Conservation (phyloP, 2,888 invertebrate species). For the Rhaphigaster nebulosa region DNA sequence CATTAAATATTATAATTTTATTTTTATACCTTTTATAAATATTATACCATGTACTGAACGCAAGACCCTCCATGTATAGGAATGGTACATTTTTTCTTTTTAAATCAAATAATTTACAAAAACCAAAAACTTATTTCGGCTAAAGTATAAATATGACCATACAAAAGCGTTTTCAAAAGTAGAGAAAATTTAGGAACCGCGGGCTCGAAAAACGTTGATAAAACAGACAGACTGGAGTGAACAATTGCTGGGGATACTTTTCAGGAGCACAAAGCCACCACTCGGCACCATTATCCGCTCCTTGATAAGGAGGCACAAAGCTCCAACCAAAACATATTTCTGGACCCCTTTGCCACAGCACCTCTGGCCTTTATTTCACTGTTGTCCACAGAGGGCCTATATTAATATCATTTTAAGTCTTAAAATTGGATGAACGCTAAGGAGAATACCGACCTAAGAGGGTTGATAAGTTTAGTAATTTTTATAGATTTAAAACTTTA, state of each 20-base stretch:
- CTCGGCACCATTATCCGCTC: neutral
- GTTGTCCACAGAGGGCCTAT: neutral
- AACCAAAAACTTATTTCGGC: neutral
- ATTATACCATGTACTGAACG: too few species aligned
- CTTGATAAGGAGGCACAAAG: constrained; percentile 27
- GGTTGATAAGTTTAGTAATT: neutral
- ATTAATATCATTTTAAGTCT: neutral
- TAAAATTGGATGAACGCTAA: neutral
- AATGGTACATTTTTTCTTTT: too few species aligned
- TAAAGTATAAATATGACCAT: neutral
- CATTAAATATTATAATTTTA: too few species aligned
- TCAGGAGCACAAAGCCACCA: neutral
- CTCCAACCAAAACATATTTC: constrained; percentile 10
- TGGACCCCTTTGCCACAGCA: neutral
- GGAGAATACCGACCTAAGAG: neutral
- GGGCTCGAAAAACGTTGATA: neutral
- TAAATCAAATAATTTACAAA: too few species aligned
- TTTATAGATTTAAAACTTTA: too few species aligned
- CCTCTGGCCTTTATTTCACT: neutral
- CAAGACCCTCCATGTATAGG: too few species aligned
- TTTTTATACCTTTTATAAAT: too few species aligned
- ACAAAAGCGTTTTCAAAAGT: neutral
- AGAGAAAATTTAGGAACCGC: neutral
- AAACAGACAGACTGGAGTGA: neutral
- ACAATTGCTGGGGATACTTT: neutral